Percentiles rank a stretch among this genome's conserved stretches.
Conservation (phyloP, 2,113 vertebrate species). For the Gorsachius goisagi region DNA sequence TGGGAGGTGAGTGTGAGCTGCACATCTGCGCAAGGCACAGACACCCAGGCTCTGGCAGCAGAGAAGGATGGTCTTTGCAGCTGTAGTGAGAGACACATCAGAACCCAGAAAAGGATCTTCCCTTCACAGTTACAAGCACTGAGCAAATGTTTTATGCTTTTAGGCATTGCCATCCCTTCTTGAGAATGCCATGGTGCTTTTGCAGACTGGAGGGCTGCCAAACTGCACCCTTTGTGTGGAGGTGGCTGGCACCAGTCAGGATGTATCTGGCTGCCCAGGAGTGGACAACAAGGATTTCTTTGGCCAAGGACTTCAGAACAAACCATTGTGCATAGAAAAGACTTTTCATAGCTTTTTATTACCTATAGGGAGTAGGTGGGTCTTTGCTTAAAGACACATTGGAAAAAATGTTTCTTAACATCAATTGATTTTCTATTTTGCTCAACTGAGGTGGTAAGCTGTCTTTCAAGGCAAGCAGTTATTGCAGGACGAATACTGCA, state of each 20-base stretch:
- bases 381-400: background rate
- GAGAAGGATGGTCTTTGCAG: background rate
- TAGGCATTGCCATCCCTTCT: background rate
- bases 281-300: background rate
- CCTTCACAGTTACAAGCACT: background rate
- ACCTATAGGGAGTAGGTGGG: background rate
- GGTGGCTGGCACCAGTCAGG: no score
- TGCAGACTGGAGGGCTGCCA: background rate
- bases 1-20: rapidly evolving
- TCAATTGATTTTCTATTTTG: background rate
- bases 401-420: background rate
- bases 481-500: background rate
- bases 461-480: background rate
- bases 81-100: rapidly evolving
- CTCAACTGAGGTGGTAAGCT: background rate
- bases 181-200: background rate
- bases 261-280: background rate
- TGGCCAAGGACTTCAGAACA: background rate
- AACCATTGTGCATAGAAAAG: background rate
- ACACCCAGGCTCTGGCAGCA: background rate
- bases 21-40: rapidly evolving
- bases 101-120: background rate
- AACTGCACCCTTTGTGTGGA: background rate
- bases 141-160: background rate
- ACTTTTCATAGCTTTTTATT: background rate